Evolutionary conservation across 2,113 vertebrate species (phyloP), one percentile per base, ranked within the genome.

Genomic region (Dunckerocampus dactyliophorus): DNA sequence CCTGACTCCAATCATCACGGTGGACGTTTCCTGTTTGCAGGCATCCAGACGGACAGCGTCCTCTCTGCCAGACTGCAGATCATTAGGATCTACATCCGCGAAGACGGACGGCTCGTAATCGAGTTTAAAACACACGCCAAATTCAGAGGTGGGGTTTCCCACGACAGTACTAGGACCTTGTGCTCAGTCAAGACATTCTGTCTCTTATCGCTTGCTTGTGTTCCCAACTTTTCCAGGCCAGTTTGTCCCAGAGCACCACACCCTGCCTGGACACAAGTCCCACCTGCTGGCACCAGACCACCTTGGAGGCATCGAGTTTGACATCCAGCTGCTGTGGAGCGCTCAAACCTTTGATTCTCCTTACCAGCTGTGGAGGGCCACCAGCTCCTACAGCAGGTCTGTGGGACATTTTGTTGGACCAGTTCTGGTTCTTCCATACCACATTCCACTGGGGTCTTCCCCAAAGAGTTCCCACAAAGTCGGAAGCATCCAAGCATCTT

Each of bases 61-160:
- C 93, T 98, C 63, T 98, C 96, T 0, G 96, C 95, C 31, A 87
- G 95, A 39, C 92, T 99, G 60, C 97, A 98, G 88, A 96, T 99
- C 34, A 94, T 99, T 87, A 88, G 96, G 64, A 98, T 98, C 87
- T 98, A 97, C 75, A 98, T 99, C 84, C 88, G 94, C 15, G 95
- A 98, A 31, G 97, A 98, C 0, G 97, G 97, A 0, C 92, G 95
- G 0, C 92, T 99, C 8, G 95, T 99, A 28, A 95, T 99, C 8
- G 97, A 99, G 82, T 99, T 99, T 87, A 99, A 95, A 85, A 99
- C 97, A 0, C 95, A 98, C 31, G 96, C 96, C 82, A 99, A 98
- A 68, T 99, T 98, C 87, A 91, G 97, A 94, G 96, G 97, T 97
- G 7, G n/a, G 9, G 74, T 47, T 20, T 48, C 15, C 11, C 8